phyloP scores from a whole-genome alignment of 2,888 invertebrate genomes.

The Theristus sp. region DNA sequence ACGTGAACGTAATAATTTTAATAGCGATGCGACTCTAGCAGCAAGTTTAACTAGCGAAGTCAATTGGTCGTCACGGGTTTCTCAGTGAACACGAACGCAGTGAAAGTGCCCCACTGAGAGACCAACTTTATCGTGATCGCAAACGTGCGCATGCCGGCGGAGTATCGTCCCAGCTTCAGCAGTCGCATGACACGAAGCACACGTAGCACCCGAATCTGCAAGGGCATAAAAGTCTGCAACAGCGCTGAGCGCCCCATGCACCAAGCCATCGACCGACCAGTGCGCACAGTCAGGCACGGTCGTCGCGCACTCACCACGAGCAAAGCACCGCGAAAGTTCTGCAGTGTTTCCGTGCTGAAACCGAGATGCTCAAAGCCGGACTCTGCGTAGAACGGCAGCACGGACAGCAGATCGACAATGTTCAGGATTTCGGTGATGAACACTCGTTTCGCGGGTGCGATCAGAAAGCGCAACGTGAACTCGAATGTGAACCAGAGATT shows the following conservation, averaged over 20 bases:
- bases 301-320: neutral
- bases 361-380: neutral
- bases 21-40: too few species aligned
- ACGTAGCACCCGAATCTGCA: neutral
- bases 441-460: neutral
- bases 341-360: neutral
- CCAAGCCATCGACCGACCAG: neutral
- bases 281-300: neutral
- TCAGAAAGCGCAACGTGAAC: neutral
- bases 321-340: neutral
- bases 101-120: too few species aligned
- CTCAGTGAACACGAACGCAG: too few species aligned
- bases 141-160: neutral
- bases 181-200: neutral
- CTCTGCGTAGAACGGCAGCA: neutral
- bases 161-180: conserved; percentile 1
- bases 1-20: too few species aligned
- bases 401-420: neutral
- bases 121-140: conserved; percentile 2
- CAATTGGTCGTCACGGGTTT: too few species aligned
- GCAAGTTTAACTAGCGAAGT: too few species aligned
- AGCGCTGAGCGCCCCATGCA: neutral
- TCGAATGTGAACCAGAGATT: neutral
- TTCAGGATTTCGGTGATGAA: neutral
- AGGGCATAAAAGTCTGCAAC: neutral